Evolutionary conservation across 1,140 invertebrate genomes (phyloP).

Genomic region (Drosophila elegans): DNA sequence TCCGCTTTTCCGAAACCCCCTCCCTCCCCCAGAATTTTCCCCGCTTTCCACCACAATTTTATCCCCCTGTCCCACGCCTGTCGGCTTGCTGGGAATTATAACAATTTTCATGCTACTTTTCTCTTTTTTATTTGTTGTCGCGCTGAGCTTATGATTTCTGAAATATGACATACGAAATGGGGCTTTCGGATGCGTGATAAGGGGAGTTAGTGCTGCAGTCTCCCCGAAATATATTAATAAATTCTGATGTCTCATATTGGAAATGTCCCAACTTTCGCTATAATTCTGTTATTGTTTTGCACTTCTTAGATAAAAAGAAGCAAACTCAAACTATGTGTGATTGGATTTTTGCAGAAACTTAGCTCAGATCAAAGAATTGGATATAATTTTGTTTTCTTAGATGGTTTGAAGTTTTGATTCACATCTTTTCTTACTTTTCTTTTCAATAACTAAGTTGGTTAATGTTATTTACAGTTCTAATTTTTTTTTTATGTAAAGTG

Average conservation of each 20-base stretch:
- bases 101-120: slow-evolving; percentile 80
- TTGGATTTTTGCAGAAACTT: slow-evolving; percentile 5
- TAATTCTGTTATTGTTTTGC: slow-evolving; percentile 25
- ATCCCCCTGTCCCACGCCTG: slow-evolving; percentile 21
- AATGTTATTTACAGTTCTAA: no score
- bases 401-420: background rate
- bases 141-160: slow-evolving; percentile 81
- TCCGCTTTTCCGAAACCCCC: slow-evolving; percentile 34
- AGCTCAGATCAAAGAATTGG: background rate
- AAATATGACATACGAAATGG: slow-evolving; percentile 70
- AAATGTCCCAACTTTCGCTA: slow-evolving; percentile 34
- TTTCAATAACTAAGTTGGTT: no score
- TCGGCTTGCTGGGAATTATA: slow-evolving; percentile 72
- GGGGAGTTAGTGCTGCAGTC: slow-evolving; percentile 53
- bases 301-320: background rate
- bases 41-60: background rate
- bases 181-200: slow-evolving; percentile 24
- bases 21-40: background rate
- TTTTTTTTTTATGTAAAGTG: no score
- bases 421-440: no score
- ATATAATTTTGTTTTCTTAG: background rate
- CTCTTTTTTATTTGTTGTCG: slow-evolving; percentile 79
- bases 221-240: slow-evolving; percentile 75
- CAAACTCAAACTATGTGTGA: slow-evolving; percentile 14
- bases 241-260: slow-evolving; percentile 59